Evolutionary conservation across 2,888 invertebrate species (phyloP).

Genomic region (Cryptops parisi): DNA sequence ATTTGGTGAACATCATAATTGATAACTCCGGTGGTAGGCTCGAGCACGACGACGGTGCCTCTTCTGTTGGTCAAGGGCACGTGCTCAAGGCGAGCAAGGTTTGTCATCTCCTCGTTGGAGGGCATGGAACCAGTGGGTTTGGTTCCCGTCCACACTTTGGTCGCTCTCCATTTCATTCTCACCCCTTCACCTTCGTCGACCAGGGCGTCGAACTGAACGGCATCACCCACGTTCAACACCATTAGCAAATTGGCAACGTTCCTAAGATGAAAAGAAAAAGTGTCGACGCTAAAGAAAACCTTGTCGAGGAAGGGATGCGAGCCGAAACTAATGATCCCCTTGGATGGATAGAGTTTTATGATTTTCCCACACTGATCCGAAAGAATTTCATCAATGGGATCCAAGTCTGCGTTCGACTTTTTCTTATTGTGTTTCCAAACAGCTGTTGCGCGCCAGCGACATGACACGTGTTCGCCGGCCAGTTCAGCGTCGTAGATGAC

Average conservation of each 20-base stretch:
- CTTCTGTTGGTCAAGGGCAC: too few species aligned
- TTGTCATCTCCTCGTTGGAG: not conserved
- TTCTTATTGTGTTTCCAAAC: not conserved
- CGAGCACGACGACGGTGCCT: not conserved
- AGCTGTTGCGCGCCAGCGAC: not conserved
- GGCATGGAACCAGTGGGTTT: too few species aligned
- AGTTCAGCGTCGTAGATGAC: not conserved
- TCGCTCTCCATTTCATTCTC: slow-evolving; percentile 1
- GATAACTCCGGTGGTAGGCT: not conserved
- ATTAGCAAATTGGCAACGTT: not conserved
- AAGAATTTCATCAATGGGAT: not conserved
- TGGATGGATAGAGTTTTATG: not conserved
- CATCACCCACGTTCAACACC: not conserved
- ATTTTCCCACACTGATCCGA: not conserved
- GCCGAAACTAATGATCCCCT: slow-evolving; percentile 1
- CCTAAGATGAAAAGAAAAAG: not conserved
- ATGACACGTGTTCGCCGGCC: not conserved
- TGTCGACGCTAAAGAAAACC: not conserved
- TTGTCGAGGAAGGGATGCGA: not conserved
- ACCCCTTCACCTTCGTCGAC: not conserved
- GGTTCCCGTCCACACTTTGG: not conserved
- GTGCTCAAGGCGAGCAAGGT: not conserved
- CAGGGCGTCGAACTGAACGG: not conserved
- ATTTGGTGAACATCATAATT: not conserved
- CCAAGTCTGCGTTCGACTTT: too few species aligned